A percentile compares a stretch with the other conserved stretches of the same genome.
Evolutionary conservation across 2,797 vertebrate genomes (phyloP).

Genomic region (Myotis myotis): DNA sequence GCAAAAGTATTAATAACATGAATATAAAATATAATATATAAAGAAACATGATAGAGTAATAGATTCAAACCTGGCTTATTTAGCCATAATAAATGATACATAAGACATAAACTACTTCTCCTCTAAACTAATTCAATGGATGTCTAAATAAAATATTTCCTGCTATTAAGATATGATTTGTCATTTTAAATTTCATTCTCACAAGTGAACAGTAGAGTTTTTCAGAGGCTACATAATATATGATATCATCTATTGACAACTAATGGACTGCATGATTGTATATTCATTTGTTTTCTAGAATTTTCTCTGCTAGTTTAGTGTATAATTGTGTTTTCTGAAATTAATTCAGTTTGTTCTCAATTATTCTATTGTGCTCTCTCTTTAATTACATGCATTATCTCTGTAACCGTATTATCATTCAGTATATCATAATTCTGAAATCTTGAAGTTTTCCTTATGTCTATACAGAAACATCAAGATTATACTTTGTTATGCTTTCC

Average conservation of each 20-base stretch:
- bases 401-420: background rate
- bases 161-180: background rate
- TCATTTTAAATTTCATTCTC: background rate
- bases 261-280: background rate
- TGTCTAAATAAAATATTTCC: slow-evolving; percentile 14
- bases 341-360: background rate
- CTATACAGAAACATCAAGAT: background rate
- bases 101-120: background rate
- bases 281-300: background rate
- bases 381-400: background rate
- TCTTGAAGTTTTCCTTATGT: background rate
- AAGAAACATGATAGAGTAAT: slow-evolving; percentile 4
- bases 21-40: background rate
- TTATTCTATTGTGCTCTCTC: background rate
- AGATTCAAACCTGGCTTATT: background rate
- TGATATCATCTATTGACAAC: background rate
- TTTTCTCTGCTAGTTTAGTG: background rate
- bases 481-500: background rate
- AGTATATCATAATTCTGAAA: background rate
- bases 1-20: background rate
- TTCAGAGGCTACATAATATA: background rate
- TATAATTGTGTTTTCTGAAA: background rate
- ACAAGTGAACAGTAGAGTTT: background rate
- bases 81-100: background rate
- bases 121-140: background rate